phyloP scores from a whole-genome alignment of 2,888 invertebrate genomes.

The Baronia brevicornis region DNA sequence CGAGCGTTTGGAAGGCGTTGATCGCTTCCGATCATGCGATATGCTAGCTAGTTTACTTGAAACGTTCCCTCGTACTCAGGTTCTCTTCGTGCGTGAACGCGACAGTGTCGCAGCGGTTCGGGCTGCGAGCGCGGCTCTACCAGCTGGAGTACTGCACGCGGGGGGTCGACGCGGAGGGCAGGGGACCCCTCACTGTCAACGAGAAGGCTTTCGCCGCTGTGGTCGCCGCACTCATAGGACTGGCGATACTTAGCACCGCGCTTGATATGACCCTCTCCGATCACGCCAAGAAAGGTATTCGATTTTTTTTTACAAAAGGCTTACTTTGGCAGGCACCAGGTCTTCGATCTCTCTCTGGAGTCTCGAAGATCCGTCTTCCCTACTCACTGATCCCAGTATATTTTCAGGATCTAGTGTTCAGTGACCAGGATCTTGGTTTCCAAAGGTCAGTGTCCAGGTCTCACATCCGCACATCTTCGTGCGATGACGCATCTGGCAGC shows the following conservation, averaged over 20 bases:
- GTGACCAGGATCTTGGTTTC: too few relatives aligned
- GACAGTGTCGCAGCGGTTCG: constrained; percentile 38
- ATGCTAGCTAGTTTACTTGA: neutral
- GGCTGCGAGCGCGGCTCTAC: constrained; percentile 46
- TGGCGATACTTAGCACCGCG: constrained; percentile 43
- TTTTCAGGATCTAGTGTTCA: too few relatives aligned
- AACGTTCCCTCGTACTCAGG: constrained; percentile 29
- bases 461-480: too few relatives aligned
- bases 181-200: constrained; percentile 26
- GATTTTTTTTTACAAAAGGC: neutral
- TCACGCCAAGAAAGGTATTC: constrained; percentile 47
- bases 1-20: too few relatives aligned
- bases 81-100: constrained; percentile 56
- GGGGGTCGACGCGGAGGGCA: constrained; percentile 17
- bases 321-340: neutral
- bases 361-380: too few relatives aligned
- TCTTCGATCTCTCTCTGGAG: neutral
- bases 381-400: too few relatives aligned
- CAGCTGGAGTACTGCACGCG: constrained; percentile 50
- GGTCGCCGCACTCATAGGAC: constrained; percentile 41
- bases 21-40: constrained; percentile 9
- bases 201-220: constrained; percentile 42
- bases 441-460: too few relatives aligned
- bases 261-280: constrained; percentile 48
- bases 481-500: too few relatives aligned